Evolutionary conservation across 1,140 invertebrate genomes (phyloP), one percentile per base, ranked within the genome.

Genomic region (Lutraria rhynchaena): DNA sequence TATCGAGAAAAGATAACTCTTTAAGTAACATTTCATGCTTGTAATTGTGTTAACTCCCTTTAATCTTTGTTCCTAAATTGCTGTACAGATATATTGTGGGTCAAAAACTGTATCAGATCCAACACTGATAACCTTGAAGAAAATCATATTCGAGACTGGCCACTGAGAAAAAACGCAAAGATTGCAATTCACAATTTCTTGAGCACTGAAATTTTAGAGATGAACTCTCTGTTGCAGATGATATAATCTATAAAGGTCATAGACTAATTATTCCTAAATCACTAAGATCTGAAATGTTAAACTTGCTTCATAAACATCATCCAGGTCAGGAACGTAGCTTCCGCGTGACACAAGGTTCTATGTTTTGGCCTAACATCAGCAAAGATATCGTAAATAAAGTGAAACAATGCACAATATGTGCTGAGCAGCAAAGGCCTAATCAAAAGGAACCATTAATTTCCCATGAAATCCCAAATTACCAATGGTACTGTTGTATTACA

Each of bases 391-490:
- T n/a, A 3, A 35, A 61, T 35, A 19, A 37, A 19, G 58, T 61
- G 35, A 22, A 22, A 37, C 19, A 15, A 35, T 61, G 58, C 19
- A 3, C 31, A 1, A 3, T 61, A 22, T 75, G 57, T 75, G 17
- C 61, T 15, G 46, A 17, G 31, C 70, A 58, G 51, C 31, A 53
- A 41, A 24, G 27, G 19, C 61, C 71, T 5, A 75, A 75, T 33
- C 17, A 3, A 7, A 75, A 75, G 17, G 83, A 74, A 71, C 76
- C 65, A 3, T 35, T 84, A 24, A 73, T 53, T 7, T 41, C 76
- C 2, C 51, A 44, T 9, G 17, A 27, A 53, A 33, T 49, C 31
- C 69, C 69, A n/a, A n/a, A n/a, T n/a, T n/a, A n/a, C n/a, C n/a
- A n/a, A n/a, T n/a, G n/a, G n/a, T n/a, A n/a, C n/a, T n/a, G n/a